Evolutionary conservation across 2,113 vertebrate species (phyloP), one percentile per base, ranked within the genome.

Genomic region (Atherinomorus stipes): DNA sequence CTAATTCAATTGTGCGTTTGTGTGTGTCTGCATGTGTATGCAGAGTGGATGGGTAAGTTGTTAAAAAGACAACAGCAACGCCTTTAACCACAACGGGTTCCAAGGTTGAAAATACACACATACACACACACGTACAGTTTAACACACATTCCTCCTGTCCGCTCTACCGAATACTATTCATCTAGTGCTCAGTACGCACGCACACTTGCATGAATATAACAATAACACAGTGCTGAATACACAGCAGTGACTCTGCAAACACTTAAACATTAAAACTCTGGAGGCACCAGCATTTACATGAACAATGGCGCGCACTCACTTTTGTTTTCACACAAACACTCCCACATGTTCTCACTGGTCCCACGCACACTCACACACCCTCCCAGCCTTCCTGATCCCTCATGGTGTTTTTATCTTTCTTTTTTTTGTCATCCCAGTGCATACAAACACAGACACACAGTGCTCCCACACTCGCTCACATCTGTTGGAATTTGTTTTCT

Each of bases 401-500:
- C 50, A 37, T 69, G 63, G 62, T 67, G 51, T 74, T 74, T 64
- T 63, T n/a, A 63, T 47, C 59, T 64, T 58, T 26, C n/a, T n/a
- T 72, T 58, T 22, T 51, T 66, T 28, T 2, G 0, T n/a, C 59
- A 52, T 59, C 70, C 66, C n/a, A 40, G 51, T 62, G 18, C 52
- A 52, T 7, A 73, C 59, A 72, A 61, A 34, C 65, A 38, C 64
- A 62, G 67, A 49, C 78, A 71, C 80, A 70, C 21, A 26, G 44
- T 34, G 12, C 82, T 76, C 81, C 79, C 81, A 78, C 75, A 85
- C 74, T 84, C 49, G 3, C 60, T 64, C 76, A 81, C 83, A 86
- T 90, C 84, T 88, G 86, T 85, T 86, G 60, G 52, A 69, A 79
- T 90, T 80, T 81, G 84, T 86, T 84, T 88, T 84, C 78, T 51